Base-by-base conservation (phyloP, 2,113 vertebrate species). In the Pedetes capensis region DNA sequence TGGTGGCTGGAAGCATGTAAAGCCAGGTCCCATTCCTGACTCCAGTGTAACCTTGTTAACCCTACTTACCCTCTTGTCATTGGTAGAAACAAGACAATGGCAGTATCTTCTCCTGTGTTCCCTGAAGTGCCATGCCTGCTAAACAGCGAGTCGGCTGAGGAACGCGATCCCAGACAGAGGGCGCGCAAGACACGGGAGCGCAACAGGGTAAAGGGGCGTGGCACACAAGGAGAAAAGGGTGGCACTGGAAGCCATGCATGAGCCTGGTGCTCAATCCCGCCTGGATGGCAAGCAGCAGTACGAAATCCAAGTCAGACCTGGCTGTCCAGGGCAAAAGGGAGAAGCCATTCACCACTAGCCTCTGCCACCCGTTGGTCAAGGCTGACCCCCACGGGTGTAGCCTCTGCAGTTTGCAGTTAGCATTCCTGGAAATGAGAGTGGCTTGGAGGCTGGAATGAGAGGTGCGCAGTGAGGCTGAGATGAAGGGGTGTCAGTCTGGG, bases 401-500 rank as follows among this genome's bases (percentile, higher is more conserved):
- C 27, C 23, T 29, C 66, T 64, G 12, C n/a, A 57, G 23, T 6
- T 69, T 59, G 34, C 68, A 57, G 23, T 6, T 69, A 51, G 34
- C 68, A 27, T 14, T 49, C 22, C 9, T n/a, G 13, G 32, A 18
- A 79, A 4, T 42, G 37, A 49, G 25, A 87, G 32, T 69, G 23
- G 25, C 51, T n/a, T 51, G 32, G 20, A 11, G 29, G 17, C 51
- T 69, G 16, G 39, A 57, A 63, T 6, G n/a, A 93, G 72, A 23
- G 49, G 12, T 29, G 12, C 13, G 0, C 1, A 14, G 27, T 6
- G 23, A 64, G 23, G 18, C 9, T 12, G 17, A 55, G 55, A 37
- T 7, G 10, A 12, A 3, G 16, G 1, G 27, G 57, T 47, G 12
- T 25, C 1, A 0, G 55, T 20, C 1, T 14, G 47, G 14, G n/a